Evolutionary conservation across 1,140 invertebrate species (phyloP).

Genomic region (Spodoptera litura): DNA sequence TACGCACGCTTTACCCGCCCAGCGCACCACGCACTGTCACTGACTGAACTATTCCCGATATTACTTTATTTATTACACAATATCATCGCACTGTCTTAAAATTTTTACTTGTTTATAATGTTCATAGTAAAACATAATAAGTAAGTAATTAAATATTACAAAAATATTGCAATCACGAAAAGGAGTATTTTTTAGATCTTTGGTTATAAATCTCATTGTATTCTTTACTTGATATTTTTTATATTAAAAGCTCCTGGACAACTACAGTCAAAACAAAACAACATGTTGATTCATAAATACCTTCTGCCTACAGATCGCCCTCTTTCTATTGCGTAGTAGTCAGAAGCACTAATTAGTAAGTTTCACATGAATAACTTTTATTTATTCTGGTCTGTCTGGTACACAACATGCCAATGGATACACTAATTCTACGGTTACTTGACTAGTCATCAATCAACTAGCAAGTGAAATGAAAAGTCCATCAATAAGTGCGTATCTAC

Average conservation of each 20-base stretch:
- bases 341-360: background rate
- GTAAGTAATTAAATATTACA: too few species aligned
- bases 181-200: too few species aligned
- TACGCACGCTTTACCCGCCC: slow-evolving; percentile 65
- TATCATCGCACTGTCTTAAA: too few species aligned
- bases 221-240: background rate
- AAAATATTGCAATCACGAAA: too few species aligned
- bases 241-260: background rate
- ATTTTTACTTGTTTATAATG: too few species aligned
- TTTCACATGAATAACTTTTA: slow-evolving; percentile 27
- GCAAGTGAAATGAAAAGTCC: slow-evolving; percentile 14
- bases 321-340: background rate
- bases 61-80: too few species aligned
- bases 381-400: background rate
- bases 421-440: background rate
- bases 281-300: slow-evolving; percentile 28
- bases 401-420: slow-evolving; percentile 6
- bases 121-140: too few species aligned
- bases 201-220: too few species aligned
- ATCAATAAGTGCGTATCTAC: slow-evolving; percentile 1
- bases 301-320: background rate
- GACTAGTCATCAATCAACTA: slow-evolving; percentile 19
- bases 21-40: slow-evolving; percentile 29
- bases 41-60: background rate
- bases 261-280: background rate